Percentiles rank a stretch among this genome's conserved stretches.
Evolutionary conservation across 1,140 invertebrate genomes (phyloP).

Genomic region (Drosophila rhopaloa): DNA sequence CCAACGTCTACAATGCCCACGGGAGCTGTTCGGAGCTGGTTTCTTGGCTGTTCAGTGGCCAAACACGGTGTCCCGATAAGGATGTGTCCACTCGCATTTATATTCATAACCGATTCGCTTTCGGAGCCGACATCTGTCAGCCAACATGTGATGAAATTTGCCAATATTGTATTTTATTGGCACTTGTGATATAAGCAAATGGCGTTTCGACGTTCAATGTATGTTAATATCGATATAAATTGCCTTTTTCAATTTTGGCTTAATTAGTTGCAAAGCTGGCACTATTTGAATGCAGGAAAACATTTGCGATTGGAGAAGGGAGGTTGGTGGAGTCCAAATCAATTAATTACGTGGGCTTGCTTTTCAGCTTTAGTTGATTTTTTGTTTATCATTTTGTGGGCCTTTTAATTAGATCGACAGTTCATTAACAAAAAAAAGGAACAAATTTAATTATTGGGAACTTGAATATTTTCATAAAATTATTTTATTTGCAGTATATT

Average conservation of each 20-base stretch:
- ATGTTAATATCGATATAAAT: background rate
- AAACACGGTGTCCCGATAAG: constrained; percentile 31
- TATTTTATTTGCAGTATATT: too few species aligned
- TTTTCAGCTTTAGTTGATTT: background rate
- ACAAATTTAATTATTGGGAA: background rate
- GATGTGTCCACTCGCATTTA: background rate
- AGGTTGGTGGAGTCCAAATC: constrained; percentile 5
- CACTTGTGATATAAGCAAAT: constrained; percentile 17
- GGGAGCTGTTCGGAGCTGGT: constrained; percentile 11
- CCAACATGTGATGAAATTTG: constrained; percentile 9
- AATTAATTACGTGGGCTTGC: constrained; percentile 4
- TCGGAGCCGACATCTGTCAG: constrained; percentile 19
- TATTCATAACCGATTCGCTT: constrained; percentile 10
- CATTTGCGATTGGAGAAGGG: background rate
- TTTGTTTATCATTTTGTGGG: background rate
- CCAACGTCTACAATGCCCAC: constrained; percentile 8
- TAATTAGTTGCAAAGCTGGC: background rate
- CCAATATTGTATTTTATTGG: background rate
- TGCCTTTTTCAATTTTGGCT: background rate
- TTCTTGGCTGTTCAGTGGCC: constrained; percentile 1
- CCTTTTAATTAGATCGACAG: background rate
- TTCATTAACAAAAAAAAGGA: background rate
- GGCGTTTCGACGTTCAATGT: background rate
- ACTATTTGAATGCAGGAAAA: background rate
- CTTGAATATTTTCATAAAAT: too few species aligned